Conservation (phyloP, 2,888 invertebrate genomes). For the Anagyrus pseudococci region DNA sequence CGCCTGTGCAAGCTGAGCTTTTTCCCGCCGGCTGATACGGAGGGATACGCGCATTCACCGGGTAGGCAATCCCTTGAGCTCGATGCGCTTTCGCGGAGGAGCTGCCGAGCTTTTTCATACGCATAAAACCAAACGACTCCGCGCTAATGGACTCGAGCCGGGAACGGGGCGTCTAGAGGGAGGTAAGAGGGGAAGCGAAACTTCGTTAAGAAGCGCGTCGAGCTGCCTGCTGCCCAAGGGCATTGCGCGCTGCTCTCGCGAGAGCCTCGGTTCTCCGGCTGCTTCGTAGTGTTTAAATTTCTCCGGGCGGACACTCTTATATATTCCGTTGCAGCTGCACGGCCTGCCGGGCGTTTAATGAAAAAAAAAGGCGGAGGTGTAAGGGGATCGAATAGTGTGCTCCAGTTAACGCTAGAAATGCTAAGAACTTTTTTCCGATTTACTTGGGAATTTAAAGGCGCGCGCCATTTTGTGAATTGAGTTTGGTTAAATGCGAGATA, state of each 20-base stretch:
- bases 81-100: background rate
- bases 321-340: no score
- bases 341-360: no score
- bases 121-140: background rate
- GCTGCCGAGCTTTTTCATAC: background rate
- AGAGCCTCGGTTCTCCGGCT: background rate
- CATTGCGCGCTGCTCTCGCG: background rate
- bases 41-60: no score
- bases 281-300: constrained; percentile 9
- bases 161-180: no score
- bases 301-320: background rate
- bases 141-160: constrained; percentile 7
- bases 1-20: no score
- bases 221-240: no score
- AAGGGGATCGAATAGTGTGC: background rate
- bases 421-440: background rate
- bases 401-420: background rate
- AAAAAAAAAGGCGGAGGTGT: background rate
- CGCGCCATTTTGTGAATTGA: no score
- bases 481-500: no score
- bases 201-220: constrained; percentile 25
- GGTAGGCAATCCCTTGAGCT: background rate
- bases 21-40: no score
- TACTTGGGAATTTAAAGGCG: background rate
- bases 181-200: constrained; percentile 6